phyloP scores from a whole-genome alignment of 1,140 invertebrate species.

The Dinothrombium tinctorium region DNA sequence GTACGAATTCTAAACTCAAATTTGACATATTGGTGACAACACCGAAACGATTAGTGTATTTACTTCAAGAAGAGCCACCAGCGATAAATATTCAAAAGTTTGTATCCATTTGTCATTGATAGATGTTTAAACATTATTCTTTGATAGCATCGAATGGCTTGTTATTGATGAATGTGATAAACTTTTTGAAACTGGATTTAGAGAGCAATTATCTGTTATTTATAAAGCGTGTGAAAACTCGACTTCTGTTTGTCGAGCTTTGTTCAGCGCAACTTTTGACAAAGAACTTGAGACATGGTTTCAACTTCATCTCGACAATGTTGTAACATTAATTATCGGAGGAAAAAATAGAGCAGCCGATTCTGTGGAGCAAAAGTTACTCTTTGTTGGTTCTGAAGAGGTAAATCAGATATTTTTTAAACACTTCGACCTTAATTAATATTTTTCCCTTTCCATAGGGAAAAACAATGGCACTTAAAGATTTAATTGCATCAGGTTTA shows the following conservation, averaged over 20 bases:
- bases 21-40: conserved; percentile 83
- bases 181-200: conserved; percentile 91
- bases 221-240: conserved; percentile 36
- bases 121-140: too few species aligned
- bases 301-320: conserved; percentile 50
- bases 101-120: conserved; percentile 34
- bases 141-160: conserved; percentile 54
- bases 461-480: conserved; percentile 11
- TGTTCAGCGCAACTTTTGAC: conserved; percentile 85
- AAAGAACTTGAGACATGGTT: conserved; percentile 75
- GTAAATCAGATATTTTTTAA: too few species aligned
- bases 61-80: conserved; percentile 54
- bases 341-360: conserved; percentile 60
- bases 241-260: conserved; percentile 28
- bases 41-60: conserved; percentile 71
- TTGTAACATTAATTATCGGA: conserved; percentile 53
- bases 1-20: conserved; percentile 35
- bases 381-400: conserved; percentile 73
- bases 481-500: conserved; percentile 33
- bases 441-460: too few species aligned
- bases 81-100: too few species aligned
- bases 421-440: too few species aligned
- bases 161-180: conserved; percentile 97
- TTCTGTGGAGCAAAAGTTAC: conserved; percentile 64
- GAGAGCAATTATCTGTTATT: conserved; percentile 78